Conservation (phyloP, 2,113 vertebrate species). For the Siniperca chuatsi region DNA sequence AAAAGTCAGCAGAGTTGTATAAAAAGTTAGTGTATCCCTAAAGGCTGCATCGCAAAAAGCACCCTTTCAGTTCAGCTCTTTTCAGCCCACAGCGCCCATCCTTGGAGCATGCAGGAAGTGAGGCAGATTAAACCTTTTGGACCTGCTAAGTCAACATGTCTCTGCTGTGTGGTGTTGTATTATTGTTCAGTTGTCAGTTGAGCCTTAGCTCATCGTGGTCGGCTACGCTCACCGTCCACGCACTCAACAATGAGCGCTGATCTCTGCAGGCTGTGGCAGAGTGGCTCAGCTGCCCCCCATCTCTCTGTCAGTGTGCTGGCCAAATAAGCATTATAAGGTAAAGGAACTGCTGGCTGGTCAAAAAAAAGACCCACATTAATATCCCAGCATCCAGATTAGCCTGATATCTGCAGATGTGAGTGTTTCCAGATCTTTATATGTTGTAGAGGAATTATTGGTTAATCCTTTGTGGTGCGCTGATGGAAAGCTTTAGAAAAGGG, state of each 20-base stretch:
- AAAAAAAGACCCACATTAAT: slow-evolving; percentile 46
- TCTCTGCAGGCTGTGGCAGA: slow-evolving; percentile 60
- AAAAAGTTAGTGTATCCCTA: slow-evolving; percentile 31
- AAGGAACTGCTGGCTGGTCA: slow-evolving; percentile 66
- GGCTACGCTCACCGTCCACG: slow-evolving; percentile 48
- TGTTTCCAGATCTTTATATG: slow-evolving; percentile 51
- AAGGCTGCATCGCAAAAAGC: slow-evolving; percentile 38
- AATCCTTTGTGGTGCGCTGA: slow-evolving; percentile 53
- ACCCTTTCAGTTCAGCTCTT: slow-evolving; percentile 54
- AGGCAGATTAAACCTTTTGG: slow-evolving; percentile 78
- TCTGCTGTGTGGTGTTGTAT: slow-evolving; percentile 64
- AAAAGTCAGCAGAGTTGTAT: slow-evolving; percentile 44
- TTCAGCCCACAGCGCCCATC: slow-evolving; percentile 56
- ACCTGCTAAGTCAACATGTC: slow-evolving; percentile 80
- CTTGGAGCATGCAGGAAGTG: slow-evolving; percentile 78
- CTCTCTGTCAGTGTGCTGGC: slow-evolving; percentile 37
- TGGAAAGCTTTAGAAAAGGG: slow-evolving; percentile 48
- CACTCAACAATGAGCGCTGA: slow-evolving; percentile 73
- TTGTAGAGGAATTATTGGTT: slow-evolving; percentile 61
- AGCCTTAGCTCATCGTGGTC: slow-evolving; percentile 70
- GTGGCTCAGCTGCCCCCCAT: slow-evolving; percentile 50
- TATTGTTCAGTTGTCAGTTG: slow-evolving; percentile 81
- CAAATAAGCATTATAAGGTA: slow-evolving; percentile 65
- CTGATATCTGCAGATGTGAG: slow-evolving; percentile 57
- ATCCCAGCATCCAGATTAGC: slow-evolving; percentile 67